Conservation (phyloP, 1,140 invertebrate genomes). For the Zaprionus gabonicus region DNA sequence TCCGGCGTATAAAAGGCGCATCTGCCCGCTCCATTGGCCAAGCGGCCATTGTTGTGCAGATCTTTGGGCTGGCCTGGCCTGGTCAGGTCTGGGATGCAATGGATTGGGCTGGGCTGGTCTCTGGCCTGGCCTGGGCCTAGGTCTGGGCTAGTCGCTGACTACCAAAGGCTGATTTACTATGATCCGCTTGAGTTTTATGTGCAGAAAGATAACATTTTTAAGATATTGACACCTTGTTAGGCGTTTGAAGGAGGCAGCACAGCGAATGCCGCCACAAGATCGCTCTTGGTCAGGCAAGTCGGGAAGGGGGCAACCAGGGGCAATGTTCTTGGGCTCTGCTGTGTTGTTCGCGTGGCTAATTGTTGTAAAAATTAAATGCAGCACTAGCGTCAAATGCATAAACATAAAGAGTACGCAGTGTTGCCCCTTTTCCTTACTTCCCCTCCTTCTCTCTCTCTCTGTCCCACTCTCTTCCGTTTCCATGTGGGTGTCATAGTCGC, state of each 20-base stretch:
- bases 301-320: constrained; percentile 13
- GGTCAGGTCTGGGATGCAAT: constrained; percentile 20
- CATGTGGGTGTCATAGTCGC: constrained; percentile 70
- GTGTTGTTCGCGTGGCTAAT: constrained; percentile 67
- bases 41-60: constrained; percentile 58
- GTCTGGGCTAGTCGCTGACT: constrained; percentile 50
- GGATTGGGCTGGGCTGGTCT: constrained; percentile 20
- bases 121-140: constrained; percentile 30
- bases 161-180: constrained; percentile 83
- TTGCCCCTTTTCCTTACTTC: background rate
- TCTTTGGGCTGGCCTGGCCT: constrained; percentile 32
- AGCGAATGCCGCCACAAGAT: constrained; percentile 14
- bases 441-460: background rate
- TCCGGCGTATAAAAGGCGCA: constrained; percentile 77
- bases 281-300: constrained; percentile 10
- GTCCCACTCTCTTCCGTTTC: constrained; percentile 3
- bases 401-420: constrained; percentile 44
- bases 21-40: constrained; percentile 65
- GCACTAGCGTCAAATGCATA: constrained; percentile 67
- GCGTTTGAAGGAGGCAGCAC: constrained; percentile 58
- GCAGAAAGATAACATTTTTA: constrained; percentile 83
- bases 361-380: constrained; percentile 78
- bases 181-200: constrained; percentile 83
- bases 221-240: constrained; percentile 84
- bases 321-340: constrained; percentile 22